Percentiles rank a stretch among this genome's conserved stretches.
Conservation (phyloP, 1,140 invertebrate genomes). For the Mesaphorura yosii region DNA sequence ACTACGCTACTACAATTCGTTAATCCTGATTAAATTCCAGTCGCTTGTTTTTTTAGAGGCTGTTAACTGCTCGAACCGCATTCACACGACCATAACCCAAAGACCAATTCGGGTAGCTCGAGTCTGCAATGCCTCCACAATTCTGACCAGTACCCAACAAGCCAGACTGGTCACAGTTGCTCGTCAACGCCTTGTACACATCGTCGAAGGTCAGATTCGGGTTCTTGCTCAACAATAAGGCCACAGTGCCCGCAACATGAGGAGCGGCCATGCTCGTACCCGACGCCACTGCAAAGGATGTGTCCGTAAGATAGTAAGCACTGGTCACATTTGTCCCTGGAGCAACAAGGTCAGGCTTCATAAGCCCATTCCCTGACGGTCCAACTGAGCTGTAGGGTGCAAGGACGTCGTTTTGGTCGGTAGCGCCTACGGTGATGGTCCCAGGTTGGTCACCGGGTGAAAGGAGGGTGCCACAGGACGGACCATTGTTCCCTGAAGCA, state of each 20-base stretch:
- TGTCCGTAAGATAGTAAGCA: constrained; percentile 6
- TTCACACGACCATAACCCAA: no score
- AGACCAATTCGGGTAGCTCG: no score
- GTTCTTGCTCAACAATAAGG: neutral
- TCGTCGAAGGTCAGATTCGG: neutral
- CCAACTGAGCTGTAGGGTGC: constrained; percentile 4
- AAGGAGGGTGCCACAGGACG: constrained; percentile 4
- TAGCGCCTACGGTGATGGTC: constrained; percentile 7
- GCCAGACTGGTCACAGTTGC: no score
- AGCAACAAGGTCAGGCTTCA: constrained; percentile 9
- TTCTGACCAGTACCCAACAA: no score
- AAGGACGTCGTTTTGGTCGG: neutral
- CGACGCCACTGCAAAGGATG: constrained; percentile 2
- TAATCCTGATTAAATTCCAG: no score
- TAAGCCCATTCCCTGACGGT: neutral
- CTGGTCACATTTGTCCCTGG: constrained; percentile 7
- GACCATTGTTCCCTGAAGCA: constrained; percentile 9
- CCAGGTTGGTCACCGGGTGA: constrained; percentile 9
- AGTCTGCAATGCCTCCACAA: no score
- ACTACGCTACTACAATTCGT: no score
- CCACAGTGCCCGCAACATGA: constrained; percentile 3
- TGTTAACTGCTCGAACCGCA: no score
- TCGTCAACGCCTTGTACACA: neutral
- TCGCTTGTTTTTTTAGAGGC: no score
- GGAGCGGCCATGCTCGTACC: constrained; percentile 14